Evolutionary conservation across 2,797 vertebrate species (phyloP).

Genomic region (Bryconaethiops microstoma): DNA sequence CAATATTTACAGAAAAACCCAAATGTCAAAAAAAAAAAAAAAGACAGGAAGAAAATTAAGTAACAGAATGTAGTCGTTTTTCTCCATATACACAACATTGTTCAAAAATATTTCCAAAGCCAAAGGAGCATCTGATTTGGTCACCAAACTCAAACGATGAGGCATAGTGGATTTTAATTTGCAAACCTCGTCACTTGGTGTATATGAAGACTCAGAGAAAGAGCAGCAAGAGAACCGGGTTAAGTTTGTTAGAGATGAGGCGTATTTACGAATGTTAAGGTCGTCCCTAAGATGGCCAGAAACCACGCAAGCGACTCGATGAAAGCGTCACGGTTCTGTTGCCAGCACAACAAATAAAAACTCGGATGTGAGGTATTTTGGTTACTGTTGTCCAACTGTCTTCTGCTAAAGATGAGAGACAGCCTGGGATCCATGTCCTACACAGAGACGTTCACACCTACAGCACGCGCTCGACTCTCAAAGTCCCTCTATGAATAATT

Average conservation of each 20-base stretch:
- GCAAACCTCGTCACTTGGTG: constrained; percentile 65
- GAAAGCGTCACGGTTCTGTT: constrained; percentile 59
- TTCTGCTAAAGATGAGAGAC: constrained; percentile 21
- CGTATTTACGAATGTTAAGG: constrained; percentile 59
- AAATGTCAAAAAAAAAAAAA: constrained; percentile 63
- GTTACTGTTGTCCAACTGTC: constrained; percentile 67
- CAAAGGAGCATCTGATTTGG: constrained; percentile 81
- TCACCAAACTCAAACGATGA: constrained; percentile 79
- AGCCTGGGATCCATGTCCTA: constrained; percentile 4
- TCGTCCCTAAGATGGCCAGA: constrained; percentile 60
- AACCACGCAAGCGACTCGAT: constrained; percentile 56
- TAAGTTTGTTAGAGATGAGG: constrained; percentile 60
- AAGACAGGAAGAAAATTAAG: constrained; percentile 67
- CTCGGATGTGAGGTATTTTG: constrained; percentile 74
- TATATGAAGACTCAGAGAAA: constrained; percentile 62
- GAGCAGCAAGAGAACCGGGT: constrained; percentile 57
- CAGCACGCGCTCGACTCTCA: constrained; percentile 30
- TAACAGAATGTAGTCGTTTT: constrained; percentile 71
- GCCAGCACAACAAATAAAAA: constrained; percentile 57
- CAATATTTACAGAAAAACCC: constrained; percentile 80
- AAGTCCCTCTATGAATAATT: constrained; percentile 32
- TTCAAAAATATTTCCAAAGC: constrained; percentile 81
- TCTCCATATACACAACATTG: constrained; percentile 79
- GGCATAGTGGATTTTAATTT: constrained; percentile 69
- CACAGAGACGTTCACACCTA: constrained; percentile 40